A percentile compares a stretch with the other conserved stretches of the same genome.
Conservation (phyloP, 1,140 invertebrate genomes). For the Papilio dardanus region DNA sequence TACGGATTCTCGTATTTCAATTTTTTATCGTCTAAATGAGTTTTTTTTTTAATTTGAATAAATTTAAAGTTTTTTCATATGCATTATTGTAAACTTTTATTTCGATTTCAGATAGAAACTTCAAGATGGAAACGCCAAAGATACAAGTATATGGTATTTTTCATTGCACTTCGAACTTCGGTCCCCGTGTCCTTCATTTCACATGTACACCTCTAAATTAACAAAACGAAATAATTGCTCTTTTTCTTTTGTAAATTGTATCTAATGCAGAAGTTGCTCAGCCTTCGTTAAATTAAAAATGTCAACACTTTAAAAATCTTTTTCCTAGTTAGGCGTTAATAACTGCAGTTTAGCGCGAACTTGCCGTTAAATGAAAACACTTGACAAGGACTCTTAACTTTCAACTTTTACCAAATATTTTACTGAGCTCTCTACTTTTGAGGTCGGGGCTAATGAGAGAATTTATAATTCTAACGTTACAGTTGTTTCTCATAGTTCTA, state of each 20-base stretch:
- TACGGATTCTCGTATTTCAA: background rate
- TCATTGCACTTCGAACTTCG: background rate
- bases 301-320: constrained; percentile 26
- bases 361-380: constrained; percentile 16
- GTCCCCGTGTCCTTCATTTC: background rate
- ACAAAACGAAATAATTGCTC: background rate
- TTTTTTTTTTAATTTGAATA: no score
- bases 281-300: constrained; percentile 23
- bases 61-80: no score
- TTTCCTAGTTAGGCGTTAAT: constrained; percentile 7
- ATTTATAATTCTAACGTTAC: background rate
- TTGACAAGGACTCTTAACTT: constrained; percentile 19
- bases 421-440: constrained; percentile 11
- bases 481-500: no score
- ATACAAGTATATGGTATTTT: background rate
- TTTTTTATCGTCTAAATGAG: background rate
- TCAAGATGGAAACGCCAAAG: background rate
- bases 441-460: background rate
- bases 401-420: constrained; percentile 23
- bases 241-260: background rate
- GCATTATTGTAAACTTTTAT: no score
- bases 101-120: no score
- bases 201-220: background rate
- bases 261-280: background rate
- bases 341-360: constrained; percentile 17